Percentiles rank a stretch among this genome's conserved stretches.
phyloP scores from a whole-genome alignment of 2,888 invertebrate species.

The Drosophila glabriapex region DNA sequence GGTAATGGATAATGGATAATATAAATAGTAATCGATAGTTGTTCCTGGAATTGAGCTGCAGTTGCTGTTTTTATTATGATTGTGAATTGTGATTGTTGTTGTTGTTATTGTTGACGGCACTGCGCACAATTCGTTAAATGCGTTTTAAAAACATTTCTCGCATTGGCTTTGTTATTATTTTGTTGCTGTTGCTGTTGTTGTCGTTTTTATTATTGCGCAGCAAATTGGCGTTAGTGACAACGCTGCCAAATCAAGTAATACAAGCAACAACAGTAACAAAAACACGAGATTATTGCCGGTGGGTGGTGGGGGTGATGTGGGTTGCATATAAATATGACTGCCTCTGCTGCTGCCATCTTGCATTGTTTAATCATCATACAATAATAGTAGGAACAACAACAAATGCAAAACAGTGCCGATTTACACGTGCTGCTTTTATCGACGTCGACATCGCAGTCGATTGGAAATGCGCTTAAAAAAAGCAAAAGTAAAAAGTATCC shows the following conservation, averaged over 20 bases:
- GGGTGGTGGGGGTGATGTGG: background rate
- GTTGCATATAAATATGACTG: background rate
- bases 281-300: conserved; percentile 19
- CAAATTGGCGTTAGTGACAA: conserved; percentile 41
- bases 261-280: conserved; percentile 7
- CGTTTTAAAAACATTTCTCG: conserved; percentile 41
- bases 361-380: conserved; percentile 32
- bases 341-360: conserved; percentile 6
- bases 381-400: conserved; percentile 3
- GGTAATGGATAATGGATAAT: background rate
- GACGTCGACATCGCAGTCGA: conserved; percentile 11
- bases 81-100: background rate
- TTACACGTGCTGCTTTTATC: conserved; percentile 49
- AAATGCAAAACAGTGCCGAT: conserved; percentile 9
- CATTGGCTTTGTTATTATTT: conserved; percentile 6
- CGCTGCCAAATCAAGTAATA: conserved; percentile 58
- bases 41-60: background rate
- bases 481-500: background rate
- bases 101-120: conserved; percentile 16
- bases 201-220: conserved; percentile 54
- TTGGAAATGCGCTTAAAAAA: conserved; percentile 45
- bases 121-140: conserved; percentile 46
- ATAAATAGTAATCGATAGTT: background rate
- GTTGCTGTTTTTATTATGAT: background rate
- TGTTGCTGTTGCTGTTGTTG: conserved; percentile 10